Evolutionary conservation across 2,888 invertebrate species (phyloP).

Genomic region (Anthophora plumipes): DNA sequence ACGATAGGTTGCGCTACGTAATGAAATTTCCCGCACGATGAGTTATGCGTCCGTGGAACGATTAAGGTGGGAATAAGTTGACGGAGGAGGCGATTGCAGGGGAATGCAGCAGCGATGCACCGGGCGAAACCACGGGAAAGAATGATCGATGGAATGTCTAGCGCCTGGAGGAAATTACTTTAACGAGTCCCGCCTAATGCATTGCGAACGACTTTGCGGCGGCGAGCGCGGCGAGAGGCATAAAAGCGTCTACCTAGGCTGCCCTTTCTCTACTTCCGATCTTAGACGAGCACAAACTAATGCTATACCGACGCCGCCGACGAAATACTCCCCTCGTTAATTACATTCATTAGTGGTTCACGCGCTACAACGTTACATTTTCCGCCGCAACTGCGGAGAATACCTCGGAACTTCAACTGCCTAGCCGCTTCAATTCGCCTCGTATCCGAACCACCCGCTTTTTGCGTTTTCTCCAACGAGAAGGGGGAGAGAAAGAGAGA

Average conservation of each 20-base stretch:
- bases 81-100: background rate
- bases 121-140: constrained; percentile 33
- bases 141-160: constrained; percentile 63
- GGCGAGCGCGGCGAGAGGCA: constrained; percentile 36
- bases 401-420: background rate
- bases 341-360: constrained; percentile 38
- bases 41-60: background rate
- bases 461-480: background rate
- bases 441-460: constrained; percentile 2
- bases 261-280: constrained; percentile 8
- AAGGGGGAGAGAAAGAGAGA: background rate
- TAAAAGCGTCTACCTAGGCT: constrained; percentile 38
- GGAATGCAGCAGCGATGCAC: constrained; percentile 35
- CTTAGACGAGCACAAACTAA: constrained; percentile 22
- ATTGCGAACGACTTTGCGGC: constrained; percentile 46
- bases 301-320: constrained; percentile 10
- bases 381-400: background rate
- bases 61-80: background rate
- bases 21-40: background rate
- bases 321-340: constrained; percentile 50
- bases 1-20: too few relatives aligned
- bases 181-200: constrained; percentile 67
- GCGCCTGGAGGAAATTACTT: constrained; percentile 55
- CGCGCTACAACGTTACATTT: constrained; percentile 12
- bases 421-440: too few relatives aligned